Base-by-base conservation (phyloP, 2,797 vertebrate species). In the Carapus acus region DNA sequence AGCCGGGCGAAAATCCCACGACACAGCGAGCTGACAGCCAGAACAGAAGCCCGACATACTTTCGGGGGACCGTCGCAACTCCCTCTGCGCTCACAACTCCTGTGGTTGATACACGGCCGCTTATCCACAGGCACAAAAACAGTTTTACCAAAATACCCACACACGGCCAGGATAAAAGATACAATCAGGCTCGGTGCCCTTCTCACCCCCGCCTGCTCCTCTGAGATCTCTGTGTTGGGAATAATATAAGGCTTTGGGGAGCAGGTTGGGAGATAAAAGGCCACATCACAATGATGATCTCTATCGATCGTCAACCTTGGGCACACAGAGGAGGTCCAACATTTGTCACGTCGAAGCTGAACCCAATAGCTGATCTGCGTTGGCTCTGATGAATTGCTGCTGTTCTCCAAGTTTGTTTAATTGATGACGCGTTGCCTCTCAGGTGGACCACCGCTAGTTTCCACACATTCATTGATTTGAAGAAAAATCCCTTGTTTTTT, bases 261-360 rank as follows among this genome's bases (percentile, higher is more conserved):
- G 83, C 76, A 40, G 77, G 71, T 71, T 64, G 75, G 64, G 83
- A 86, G 86, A 87, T 88, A 88, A 88, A 88, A 88, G 82, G 79
- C 86, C 86, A 85, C 86, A 88, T 87, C 86, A 83, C 79, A 77
- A 87, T 87, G 87, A 89, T 90, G 85, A 88, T 88, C 87, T 85
- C 86, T 85, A 88, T 89, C 81, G 86, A 88, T 88, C 84, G 64
- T 77, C 83, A 84, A 85, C 84, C 86, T 85, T 83, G 81, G 82
- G 79, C 79, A 83, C 80, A 83, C 78, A 81, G 80, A 80, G 73
- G 80, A 82, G 85, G 78, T 80, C 81, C 73, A 52, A 79, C 87
- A 87, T 89, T 87, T 84, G 86, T 88, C 87, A 89, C 75, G 73
- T 78, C 73, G 47, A 69, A 80, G 74, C 77, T 76, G 75, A 84